Evolutionary conservation across 23 tunicate genomes (phyloP), one percentile per base, ranked within the genome.

Genomic region (Ascidia mentula): DNA sequence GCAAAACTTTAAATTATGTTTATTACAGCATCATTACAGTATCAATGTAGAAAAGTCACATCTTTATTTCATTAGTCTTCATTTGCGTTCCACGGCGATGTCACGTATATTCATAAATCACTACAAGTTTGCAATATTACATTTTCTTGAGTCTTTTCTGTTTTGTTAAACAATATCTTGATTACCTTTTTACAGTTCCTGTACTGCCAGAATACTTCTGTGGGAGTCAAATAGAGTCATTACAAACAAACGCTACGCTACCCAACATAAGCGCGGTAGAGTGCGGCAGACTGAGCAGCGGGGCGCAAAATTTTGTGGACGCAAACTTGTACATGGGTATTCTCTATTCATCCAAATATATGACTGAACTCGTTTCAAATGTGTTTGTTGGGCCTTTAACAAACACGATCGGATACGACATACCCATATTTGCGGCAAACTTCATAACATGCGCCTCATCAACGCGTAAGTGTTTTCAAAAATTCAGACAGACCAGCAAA

Each of bases 351-450:
- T 88, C 98, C 24, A 93, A 93, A 70, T 93, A 93, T 6, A 31
- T 88, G 30, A 87, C 88, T 59, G 93, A 93, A 80, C 28, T 75
- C 8, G 22, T 88, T 3, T 76, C 93, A 20, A 93, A 93, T 60
- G 34, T 80, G 0, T 75, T 77, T n/a, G 98, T 93, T n/a, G 98
- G 98, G 0, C 98, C 98, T 15, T 37, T 93, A 4, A 42, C 72
- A 0, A 93, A 93, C 70, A 76, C 71, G 72, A 84, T 93, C 59
- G 98, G 98, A 18, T 93, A 75, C 42, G 86, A 88, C 71, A 46
- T 93, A 1, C 98, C 98, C 6, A 88, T 93, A 93, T 65, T 93
- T 45, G 40, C 37, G 37, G 98, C 93, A 8, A 77, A 84, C 81
- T 34, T 80, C 30, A 76, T 93, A 12, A 69, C 88, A 72, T 32